Base-by-base conservation (phyloP, 2,888 invertebrate genomes). In the Epinotia ramella region DNA sequence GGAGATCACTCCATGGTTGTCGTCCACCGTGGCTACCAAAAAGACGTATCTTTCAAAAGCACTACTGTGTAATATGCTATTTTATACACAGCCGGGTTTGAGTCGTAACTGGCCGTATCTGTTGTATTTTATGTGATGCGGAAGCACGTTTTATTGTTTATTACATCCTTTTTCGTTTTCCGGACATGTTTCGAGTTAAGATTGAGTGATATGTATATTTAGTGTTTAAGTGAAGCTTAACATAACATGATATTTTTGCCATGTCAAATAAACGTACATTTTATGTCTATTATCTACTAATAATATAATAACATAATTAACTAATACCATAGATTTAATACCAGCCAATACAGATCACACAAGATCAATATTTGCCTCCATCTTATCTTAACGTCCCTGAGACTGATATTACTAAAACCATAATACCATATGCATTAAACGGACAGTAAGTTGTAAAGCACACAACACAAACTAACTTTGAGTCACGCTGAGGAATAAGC, bases 61-160 rank as follows among this genome's bases (percentile, higher is more conserved):
- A 12, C 33, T 40, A 12, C 40, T 57, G 40, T 3, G 18, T n/a
- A 53, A 20, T 57, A 57, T 11, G 57, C 20, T 40, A 44, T 24
- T 68, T 68, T 44, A 20, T 40, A 12, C 13, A 7, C 3, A 13
- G 6, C 12, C 1, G 18, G 24, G 5, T 12, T 16, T 13, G 28
- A 56, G 11, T 73, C 68, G 68, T 33, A 46, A 73, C 69, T 46
- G 53, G 63, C 33, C 46, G n/a, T 73, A 65, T 44, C 44, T 63
- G 46, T 24, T 57, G 46, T 53, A 64, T 73, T 78, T 76, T 75
- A 74, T 74, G 68, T 62, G 66, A 56, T 62, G 49, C 46, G 33
- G 75, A 53, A 69, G 62, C 49, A 62, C 60, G 71, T 80, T 80
- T 81, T 80, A 80, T 79, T 80, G 79, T 84, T 82, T 81, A 82